A percentile compares a stretch with the other conserved stretches of the same genome.
Evolutionary conservation across 2,888 invertebrate genomes (phyloP).

Genomic region (Galerucella nymphaeae): DNA sequence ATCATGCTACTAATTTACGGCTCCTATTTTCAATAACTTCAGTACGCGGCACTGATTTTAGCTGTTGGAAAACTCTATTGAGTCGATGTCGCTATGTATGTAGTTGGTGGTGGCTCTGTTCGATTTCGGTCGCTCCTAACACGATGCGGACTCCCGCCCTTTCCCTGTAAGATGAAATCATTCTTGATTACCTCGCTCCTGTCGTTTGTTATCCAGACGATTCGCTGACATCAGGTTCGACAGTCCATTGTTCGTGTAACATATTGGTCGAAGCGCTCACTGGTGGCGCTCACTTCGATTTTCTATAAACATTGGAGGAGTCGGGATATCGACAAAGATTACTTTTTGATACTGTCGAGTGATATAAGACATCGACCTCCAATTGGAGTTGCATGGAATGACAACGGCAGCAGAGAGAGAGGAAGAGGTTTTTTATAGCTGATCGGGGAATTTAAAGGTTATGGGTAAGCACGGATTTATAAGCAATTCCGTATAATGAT

Average conservation of each 20-base stretch:
- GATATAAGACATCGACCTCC: conserved; percentile 35
- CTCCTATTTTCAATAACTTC: not conserved
- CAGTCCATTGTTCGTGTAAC: conserved; percentile 65
- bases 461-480: conserved; percentile 13
- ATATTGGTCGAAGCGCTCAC: conserved; percentile 57
- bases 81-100: conserved; percentile 50
- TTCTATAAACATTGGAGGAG: conserved; percentile 11
- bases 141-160: conserved; percentile 63
- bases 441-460: conserved; percentile 3
- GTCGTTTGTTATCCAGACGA: conserved; percentile 64
- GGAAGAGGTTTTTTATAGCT: not conserved
- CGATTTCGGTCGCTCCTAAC: conserved; percentile 56
- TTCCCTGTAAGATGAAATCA: conserved; percentile 66
- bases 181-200: conserved; percentile 62
- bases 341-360: conserved; percentile 32
- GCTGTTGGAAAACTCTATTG: conserved; percentile 46
- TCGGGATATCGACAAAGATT: conserved; percentile 25
- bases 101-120: conserved; percentile 47
- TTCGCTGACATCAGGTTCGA: conserved; percentile 65
- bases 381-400: conserved; percentile 26
- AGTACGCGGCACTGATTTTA: conserved; percentile 23
- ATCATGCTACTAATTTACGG: too few species aligned
- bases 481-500: conserved; percentile 1
- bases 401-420: not conserved
- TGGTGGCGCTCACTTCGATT: conserved; percentile 19